A percentile compares a stretch with the other conserved stretches of the same genome.
phyloP scores from a whole-genome alignment of 2,113 vertebrate species.

The Naja naja region DNA sequence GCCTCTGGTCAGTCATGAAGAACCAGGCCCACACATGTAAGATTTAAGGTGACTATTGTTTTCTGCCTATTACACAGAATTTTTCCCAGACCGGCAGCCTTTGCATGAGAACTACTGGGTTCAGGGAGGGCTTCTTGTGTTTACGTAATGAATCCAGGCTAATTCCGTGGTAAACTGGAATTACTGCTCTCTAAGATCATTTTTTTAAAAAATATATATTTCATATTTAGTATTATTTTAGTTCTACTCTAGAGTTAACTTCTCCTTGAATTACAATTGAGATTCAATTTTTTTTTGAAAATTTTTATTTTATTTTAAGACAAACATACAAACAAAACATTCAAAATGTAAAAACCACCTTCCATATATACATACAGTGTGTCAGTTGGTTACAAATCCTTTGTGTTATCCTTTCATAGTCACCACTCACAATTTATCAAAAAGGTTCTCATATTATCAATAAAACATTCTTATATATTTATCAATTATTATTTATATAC shows the following conservation, averaged over 20 bases:
- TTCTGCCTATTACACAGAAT: background rate
- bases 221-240: background rate
- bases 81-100: background rate
- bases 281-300: background rate
- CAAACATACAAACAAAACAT: too few species aligned
- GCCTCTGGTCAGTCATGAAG: background rate
- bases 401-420: too few species aligned
- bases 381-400: too few species aligned
- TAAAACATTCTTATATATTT: too few species aligned
- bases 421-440: too few species aligned
- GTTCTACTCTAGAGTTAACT: background rate
- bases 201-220: background rate
- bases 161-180: background rate
- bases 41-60: background rate
- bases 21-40: background rate
- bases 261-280: background rate
- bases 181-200: background rate
- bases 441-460: too few species aligned
- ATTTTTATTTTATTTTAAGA: too few species aligned
- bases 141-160: background rate
- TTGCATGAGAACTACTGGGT: background rate
- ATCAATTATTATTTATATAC: too few species aligned
- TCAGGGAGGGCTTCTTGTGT: background rate
- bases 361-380: too few species aligned
- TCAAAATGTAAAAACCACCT: too few species aligned